Evolutionary conservation across 1,140 invertebrate genomes (phyloP).

Genomic region (Drosophila aff.): DNA sequence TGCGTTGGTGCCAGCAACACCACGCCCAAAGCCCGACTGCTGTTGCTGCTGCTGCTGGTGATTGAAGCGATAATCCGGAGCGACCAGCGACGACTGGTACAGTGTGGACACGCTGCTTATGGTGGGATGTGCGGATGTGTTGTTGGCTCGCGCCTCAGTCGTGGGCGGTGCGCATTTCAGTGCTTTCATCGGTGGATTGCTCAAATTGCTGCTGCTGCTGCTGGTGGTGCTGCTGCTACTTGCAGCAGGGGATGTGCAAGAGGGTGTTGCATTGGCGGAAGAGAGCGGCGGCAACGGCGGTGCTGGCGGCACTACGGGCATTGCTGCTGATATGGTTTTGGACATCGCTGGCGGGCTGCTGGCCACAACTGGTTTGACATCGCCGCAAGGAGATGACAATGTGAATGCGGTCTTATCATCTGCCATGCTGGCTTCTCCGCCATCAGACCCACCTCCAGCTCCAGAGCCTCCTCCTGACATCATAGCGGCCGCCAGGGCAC

Average conservation of each 20-base stretch:
- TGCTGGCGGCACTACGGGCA: conserved; percentile 7
- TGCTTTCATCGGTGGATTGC: conserved; percentile 77
- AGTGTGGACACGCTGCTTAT: conserved; percentile 49
- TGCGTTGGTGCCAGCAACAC: conserved; percentile 21
- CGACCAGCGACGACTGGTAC: conserved; percentile 56
- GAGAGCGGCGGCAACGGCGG: conserved; percentile 23
- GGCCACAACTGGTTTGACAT: conserved; percentile 62
- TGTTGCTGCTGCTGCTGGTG: conserved; percentile 51
- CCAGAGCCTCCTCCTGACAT: conserved; percentile 38
- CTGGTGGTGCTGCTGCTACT: conserved; percentile 26
- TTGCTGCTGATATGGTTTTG: conserved; percentile 35
- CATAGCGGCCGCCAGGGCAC: conserved; percentile 60
- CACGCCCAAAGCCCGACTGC: conserved; percentile 54
- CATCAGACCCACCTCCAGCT: conserved; percentile 9
- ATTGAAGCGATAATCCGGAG: conserved; percentile 66
- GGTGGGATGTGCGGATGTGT: conserved; percentile 72
- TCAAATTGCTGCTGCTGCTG: conserved; percentile 61
- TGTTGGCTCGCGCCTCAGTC: conserved; percentile 77
- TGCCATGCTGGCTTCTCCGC: neutral
- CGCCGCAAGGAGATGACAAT: conserved; percentile 8
- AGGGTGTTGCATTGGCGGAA: conserved; percentile 7
- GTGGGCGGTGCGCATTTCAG: conserved; percentile 65
- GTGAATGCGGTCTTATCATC: conserved; percentile 22
- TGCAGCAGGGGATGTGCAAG: conserved; percentile 18
- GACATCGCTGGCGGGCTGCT: conserved; percentile 3